These are phyloP conservation scores for Siniperca obscura DNA, from an alignment of 2,797 vertebrate genomes.

Conservation along the genomic window DNA sequence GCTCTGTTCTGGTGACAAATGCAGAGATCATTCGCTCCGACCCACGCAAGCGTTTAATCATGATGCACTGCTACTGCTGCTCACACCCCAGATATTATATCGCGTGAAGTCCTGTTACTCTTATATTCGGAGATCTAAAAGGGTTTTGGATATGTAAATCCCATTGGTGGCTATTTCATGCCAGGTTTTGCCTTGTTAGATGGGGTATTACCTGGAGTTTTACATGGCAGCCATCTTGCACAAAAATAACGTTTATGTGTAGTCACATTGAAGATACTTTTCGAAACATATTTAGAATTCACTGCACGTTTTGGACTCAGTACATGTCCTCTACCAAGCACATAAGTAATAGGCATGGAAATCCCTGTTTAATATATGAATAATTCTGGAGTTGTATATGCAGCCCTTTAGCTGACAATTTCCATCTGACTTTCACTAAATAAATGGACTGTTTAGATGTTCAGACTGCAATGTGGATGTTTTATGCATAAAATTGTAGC, in stretches of 20 bases:
- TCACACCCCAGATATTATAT: constrained; percentile 70
- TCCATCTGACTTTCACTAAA: constrained; percentile 46
- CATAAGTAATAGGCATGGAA: constrained; percentile 49
- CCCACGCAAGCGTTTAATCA: constrained; percentile 79
- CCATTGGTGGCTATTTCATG: constrained; percentile 13
- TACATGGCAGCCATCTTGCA: neutral
- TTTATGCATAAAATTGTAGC: constrained; percentile 42
- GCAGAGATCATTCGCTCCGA: constrained; percentile 74
- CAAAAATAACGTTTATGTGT: neutral
- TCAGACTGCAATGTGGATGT: constrained; percentile 26
- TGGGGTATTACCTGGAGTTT: neutral
- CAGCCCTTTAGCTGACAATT: constrained; percentile 47
- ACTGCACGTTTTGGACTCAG: constrained; percentile 26
- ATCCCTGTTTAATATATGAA: constrained; percentile 62
- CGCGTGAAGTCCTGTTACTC: constrained; percentile 44
- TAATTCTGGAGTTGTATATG: constrained; percentile 47
- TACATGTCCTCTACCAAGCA: constrained; percentile 44
- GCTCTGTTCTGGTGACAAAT: constrained; percentile 81
- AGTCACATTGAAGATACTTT: constrained; percentile 15
- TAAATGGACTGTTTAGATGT: constrained; percentile 48
- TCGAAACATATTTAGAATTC: constrained; percentile 35
- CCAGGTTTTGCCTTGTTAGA: neutral
- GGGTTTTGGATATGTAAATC: constrained; percentile 21
- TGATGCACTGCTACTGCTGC: constrained; percentile 76
- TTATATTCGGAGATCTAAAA: constrained; percentile 33